Evolutionary conservation across 2,888 invertebrate genomes (phyloP), one percentile per base, ranked within the genome.

Genomic region (Epsilonema sp.): DNA sequence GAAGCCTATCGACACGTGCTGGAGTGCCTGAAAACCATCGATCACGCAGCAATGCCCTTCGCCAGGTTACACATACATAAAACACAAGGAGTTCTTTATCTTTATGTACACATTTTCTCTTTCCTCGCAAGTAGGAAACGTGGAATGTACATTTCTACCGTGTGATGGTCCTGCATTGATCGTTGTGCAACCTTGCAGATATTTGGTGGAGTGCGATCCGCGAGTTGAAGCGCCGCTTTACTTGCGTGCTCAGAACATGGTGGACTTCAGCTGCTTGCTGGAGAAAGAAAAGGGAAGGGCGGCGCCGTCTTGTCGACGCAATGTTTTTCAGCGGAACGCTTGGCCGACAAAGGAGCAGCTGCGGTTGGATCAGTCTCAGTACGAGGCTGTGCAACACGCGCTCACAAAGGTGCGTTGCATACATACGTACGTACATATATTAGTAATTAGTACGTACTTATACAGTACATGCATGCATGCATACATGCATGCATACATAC

Each of bases 1-100:
- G 83, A 83, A 59, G 80, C 83, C 0, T 84, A 83, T 60, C 73
- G 77, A 52, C 76, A 79, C 58, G 79, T 82, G 0, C 67, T 82
- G 45, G 73, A 71, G 53, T 79, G 77, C n/a, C 61, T 85, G 24
- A 75, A 79, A 58, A 65, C 66, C 1, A 72, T 77, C 31, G 16
- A 69, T 22, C 66, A 72, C 4, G 24, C 42, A 2, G 54, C 54
- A 3, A 51, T 67, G 37, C 65, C 66, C 1, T 62, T 67, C 49
- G 53, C 57, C n/a, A n/a, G n/a, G n/a, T n/a, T n/a, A n/a, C n/a
- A n/a, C n/a, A n/a, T n/a, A n/a, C n/a, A n/a, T n/a, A n/a, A n/a
- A n/a, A n/a, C n/a, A n/a, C n/a, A n/a, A n/a, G 44, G 46, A 57
- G 25, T 60, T 64, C 49, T 41, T 67, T 3, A 55, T 64, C 13